A percentile compares a stretch with the other conserved stretches of the same genome.
phyloP scores from a whole-genome alignment of 2,888 invertebrate genomes.

The Nephrocerus scutellatus region DNA sequence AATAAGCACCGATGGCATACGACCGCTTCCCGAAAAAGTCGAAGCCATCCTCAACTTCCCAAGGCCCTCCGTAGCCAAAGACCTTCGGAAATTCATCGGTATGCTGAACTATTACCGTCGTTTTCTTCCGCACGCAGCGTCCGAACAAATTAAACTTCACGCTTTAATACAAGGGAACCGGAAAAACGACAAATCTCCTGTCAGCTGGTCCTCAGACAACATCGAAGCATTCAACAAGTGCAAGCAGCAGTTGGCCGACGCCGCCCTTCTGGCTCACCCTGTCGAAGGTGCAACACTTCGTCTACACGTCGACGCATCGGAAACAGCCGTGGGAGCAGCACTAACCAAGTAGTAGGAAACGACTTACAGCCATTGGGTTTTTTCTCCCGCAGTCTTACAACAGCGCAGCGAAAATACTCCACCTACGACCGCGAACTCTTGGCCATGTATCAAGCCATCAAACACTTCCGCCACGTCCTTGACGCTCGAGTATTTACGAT shows the following conservation, averaged over 20 bases:
- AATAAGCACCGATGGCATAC: no score
- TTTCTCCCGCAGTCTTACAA: constrained; percentile 35
- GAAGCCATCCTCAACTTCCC: no score
- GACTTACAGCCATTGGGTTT: constrained; percentile 41
- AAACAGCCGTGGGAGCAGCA: constrained; percentile 15
- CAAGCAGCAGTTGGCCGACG: constrained; percentile 13
- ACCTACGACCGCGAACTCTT: constrained; percentile 42
- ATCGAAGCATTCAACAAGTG: constrained; percentile 15
- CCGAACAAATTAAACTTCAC: constrained; percentile 13
- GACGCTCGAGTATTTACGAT: constrained; percentile 37
- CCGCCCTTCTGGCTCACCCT: constrained; percentile 13
- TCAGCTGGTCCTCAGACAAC: constrained; percentile 14
- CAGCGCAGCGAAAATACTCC: constrained; percentile 37
- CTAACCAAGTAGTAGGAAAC: constrained; percentile 15
- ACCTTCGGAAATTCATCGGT: constrained; percentile 22
- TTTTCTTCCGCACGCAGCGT: constrained; percentile 16
- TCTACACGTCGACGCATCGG: constrained; percentile 13
- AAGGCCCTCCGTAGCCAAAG: no score
- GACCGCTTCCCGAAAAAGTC: no score
- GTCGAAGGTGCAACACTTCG: constrained; percentile 8
- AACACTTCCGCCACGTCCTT: constrained; percentile 37
- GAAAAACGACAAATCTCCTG: constrained; percentile 17
- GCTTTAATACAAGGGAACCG: constrained; percentile 11
- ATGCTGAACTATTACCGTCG: constrained; percentile 24
- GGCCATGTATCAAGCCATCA: constrained; percentile 37